These are phyloP conservation scores for Zonitis immaculata DNA, from an alignment of 2,888 invertebrate genomes.

Conservation along the genomic window DNA sequence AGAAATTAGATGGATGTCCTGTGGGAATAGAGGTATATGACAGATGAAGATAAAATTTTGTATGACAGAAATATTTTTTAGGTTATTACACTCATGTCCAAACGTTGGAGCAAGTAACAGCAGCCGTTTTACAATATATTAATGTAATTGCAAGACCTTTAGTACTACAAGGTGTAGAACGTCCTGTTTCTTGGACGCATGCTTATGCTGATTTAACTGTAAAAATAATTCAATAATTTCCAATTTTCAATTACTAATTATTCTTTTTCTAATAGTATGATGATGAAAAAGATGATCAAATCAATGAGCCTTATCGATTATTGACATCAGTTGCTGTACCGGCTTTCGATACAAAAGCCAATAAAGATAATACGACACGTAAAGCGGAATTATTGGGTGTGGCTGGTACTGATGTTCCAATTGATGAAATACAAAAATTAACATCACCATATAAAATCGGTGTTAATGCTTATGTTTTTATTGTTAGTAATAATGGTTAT, in stretches of 20 bases:
- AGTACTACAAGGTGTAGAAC: constrained; percentile 66
- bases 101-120: constrained; percentile 91
- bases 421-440: constrained; percentile 83
- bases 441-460: constrained; percentile 92
- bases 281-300: constrained; percentile 35
- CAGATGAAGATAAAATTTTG: too few relatives aligned
- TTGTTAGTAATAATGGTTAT: constrained; percentile 96
- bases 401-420: constrained; percentile 91
- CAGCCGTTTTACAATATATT: constrained; percentile 94
- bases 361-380: constrained; percentile 55
- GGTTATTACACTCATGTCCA: constrained; percentile 94
- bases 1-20: constrained; percentile 94
- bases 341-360: constrained; percentile 74
- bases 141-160: constrained; percentile 86
- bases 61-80: too few relatives aligned
- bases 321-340: constrained; percentile 92
- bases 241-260: too few relatives aligned
- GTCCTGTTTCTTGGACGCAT: constrained; percentile 93
- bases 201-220: constrained; percentile 86
- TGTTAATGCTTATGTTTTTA: constrained; percentile 93
- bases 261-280: constrained; percentile 37
- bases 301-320: constrained; percentile 57
- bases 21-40: constrained; percentile 88
- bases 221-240: constrained; percentile 29
- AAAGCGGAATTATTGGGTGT: constrained; percentile 84